Conservation (phyloP, 2,888 invertebrate species). For the Lydus trimaculatus region DNA sequence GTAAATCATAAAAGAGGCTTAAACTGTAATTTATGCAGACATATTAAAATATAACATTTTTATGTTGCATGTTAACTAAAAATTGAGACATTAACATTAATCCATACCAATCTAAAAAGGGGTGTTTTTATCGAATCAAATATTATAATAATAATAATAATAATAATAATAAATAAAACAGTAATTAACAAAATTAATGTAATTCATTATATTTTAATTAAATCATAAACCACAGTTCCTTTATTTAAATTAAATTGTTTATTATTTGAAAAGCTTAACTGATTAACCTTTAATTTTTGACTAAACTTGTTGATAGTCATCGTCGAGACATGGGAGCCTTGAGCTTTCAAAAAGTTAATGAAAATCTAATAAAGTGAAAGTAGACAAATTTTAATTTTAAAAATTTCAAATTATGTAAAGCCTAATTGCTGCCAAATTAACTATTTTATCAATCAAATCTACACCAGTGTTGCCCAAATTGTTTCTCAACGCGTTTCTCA, state of each 20-base stretch:
- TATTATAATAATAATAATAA: neutral
- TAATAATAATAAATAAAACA: neutral
- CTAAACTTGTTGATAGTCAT: neutral
- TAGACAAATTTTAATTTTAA: neutral
- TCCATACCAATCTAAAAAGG: neutral
- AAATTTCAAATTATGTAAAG: too few relatives aligned
- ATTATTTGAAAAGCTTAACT: neutral
- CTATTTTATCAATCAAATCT: too few relatives aligned
- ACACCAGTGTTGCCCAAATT: too few relatives aligned
- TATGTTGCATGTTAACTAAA: neutral
- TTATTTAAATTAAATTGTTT: neutral
- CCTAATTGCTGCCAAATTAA: too few relatives aligned
- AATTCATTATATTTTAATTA: neutral
- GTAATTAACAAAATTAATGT: neutral
- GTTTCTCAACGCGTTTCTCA: too few relatives aligned
- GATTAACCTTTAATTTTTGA: too few relatives aligned
- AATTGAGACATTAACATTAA: constrained; percentile 4
- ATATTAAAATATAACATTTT: neutral
- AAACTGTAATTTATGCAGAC: neutral
- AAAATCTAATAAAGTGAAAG: neutral
- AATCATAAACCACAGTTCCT: neutral
- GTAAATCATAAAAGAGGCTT: neutral
- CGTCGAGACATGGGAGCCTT: neutral
- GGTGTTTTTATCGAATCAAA: neutral
- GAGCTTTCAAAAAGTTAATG: neutral